Base-by-base conservation (phyloP, 2,888 invertebrate genomes). In the Dioctria linearis region DNA sequence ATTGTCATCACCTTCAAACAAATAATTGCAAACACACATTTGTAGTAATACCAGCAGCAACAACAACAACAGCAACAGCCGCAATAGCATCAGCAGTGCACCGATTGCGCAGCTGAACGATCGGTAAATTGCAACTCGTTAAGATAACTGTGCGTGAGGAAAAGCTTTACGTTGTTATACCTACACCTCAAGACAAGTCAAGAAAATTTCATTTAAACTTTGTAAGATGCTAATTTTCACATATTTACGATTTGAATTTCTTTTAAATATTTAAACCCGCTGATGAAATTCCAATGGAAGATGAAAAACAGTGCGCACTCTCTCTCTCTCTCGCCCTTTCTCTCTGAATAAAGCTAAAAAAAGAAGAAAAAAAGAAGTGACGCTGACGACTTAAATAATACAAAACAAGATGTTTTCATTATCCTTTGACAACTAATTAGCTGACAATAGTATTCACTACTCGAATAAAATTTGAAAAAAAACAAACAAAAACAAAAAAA, bases 1-100 rank as follows among this genome's bases (percentile, higher is more conserved):
- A 54, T 78, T 78, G 67, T 78, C 78, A 78, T 78, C 67, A 67
- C 78, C 78, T 78, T 78, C 78, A 78, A 42, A 40, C 54, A 76
- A n/a, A 59, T 73, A 73, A 73, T 73, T 67, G 71, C 71, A 63
- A 5, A 13, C 13, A 59, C 39, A 40, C 40, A 37, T 9, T 37
- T 39, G 61, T 13, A 37, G 25, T 37, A 25, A 25, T 25, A 25
- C 1, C 25, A 25, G 25, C 25, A 25, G 25, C 25, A 25, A 25
- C 25, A 25, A 25, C 25, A 25, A 25, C 25, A n/a, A n/a, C n/a
- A n/a, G n/a, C n/a, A n/a, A n/a, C n/a, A n/a, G n/a, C n/a, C n/a
- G n/a, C n/a, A n/a, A 9, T 67, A 69, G 69, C 49, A 46, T 13
- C 9, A 49, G 42, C 13, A 25, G 66, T 25, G 40, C n/a, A 39